Evolutionary conservation across 2,113 vertebrate genomes (phyloP).

Genomic region (Pseudois nayaur): DNA sequence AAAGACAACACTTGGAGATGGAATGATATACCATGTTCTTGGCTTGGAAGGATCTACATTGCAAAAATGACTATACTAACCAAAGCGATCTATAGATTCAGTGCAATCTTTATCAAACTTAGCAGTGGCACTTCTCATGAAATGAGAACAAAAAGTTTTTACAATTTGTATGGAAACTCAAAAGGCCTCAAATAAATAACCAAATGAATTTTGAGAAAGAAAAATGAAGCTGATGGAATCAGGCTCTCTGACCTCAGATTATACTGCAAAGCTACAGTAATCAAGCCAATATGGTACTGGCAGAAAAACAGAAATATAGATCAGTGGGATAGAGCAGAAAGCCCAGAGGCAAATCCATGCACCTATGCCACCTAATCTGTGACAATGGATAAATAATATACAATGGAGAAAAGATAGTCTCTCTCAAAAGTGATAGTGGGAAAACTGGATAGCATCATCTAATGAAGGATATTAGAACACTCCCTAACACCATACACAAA

Average conservation of each 20-base stretch:
- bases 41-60: background rate
- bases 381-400: background rate
- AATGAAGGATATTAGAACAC: background rate
- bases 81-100: background rate
- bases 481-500: background rate
- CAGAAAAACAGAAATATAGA: background rate
- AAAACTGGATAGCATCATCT: background rate
- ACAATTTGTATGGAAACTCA: background rate
- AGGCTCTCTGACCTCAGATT: background rate
- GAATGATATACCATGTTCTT: background rate
- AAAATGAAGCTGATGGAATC: background rate
- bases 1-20: background rate
- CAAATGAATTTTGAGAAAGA: background rate
- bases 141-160: background rate
- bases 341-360: background rate
- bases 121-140: background rate
- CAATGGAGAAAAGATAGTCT: background rate
- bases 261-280: background rate
- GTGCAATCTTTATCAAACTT: background rate
- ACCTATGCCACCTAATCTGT: background rate
- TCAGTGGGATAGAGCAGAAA: background rate
- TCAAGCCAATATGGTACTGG: background rate
- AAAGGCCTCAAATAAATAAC: background rate
- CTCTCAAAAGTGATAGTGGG: background rate
- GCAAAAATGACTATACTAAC: background rate